Conservation (phyloP, 2,797 vertebrate genomes). For the Picus viridis region DNA sequence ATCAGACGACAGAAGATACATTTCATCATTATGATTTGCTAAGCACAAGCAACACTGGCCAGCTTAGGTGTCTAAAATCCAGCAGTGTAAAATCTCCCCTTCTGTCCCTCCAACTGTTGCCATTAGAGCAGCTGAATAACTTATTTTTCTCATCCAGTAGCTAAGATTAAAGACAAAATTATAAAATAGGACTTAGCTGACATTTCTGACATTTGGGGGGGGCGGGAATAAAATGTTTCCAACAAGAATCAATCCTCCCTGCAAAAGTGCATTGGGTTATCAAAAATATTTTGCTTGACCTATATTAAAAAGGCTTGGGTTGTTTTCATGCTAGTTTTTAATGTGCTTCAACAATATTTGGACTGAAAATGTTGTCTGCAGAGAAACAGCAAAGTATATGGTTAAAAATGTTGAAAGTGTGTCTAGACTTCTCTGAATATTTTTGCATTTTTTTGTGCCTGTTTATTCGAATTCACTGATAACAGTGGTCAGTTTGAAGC, state of each 20-base stretch:
- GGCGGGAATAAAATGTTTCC: background rate
- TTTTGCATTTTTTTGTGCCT: background rate
- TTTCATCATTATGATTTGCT: constrained; percentile 32
- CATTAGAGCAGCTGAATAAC: constrained; percentile 40
- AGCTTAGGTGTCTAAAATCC: constrained; percentile 39
- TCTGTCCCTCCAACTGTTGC: constrained; percentile 65
- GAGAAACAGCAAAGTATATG: background rate
- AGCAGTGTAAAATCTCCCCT: constrained; percentile 53
- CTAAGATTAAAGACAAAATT: background rate
- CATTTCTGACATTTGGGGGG: background rate
- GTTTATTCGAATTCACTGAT: background rate
- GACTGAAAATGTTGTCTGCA: constrained; percentile 3
- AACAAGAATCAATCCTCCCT: background rate
- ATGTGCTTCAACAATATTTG: constrained; percentile 10
- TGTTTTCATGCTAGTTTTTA: constrained; percentile 35
- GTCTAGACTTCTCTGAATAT: constrained; percentile 7
- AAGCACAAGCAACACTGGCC: constrained; percentile 26
- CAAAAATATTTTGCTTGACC: constrained; percentile 50
- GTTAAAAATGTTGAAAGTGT: background rate
- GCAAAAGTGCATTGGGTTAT: background rate
- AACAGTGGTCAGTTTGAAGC: background rate
- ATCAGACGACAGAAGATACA: background rate
- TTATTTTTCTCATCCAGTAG: constrained; percentile 26
- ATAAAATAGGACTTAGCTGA: background rate
- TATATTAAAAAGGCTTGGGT: background rate